Evolutionary conservation across 2,888 invertebrate species (phyloP), one percentile per base, ranked within the genome.

Genomic region (Drosophila melanosoma): DNA sequence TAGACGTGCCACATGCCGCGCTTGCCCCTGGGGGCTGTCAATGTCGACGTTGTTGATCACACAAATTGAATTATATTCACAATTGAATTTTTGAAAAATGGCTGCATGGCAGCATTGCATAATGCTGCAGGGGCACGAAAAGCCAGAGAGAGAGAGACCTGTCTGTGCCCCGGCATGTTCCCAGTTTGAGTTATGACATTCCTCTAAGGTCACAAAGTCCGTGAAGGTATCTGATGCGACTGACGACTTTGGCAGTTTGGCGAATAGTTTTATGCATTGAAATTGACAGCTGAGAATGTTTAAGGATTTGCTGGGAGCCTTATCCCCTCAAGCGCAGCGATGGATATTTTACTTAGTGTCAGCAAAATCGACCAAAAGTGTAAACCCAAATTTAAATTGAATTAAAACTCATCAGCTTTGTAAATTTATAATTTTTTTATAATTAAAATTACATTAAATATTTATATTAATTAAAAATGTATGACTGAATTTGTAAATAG

Each of bases 51-150:
- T 76, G 80, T 74, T 87, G 82, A 87, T 90, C 90, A 77, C 81
- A 84, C 74, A 90, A 87, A 87, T 90, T 87, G 89, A 90, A 87
- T 87, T 89, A 82, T 77, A 81, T 79, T 74, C 76, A 72, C 87
- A 90, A 87, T 90, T 87, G 90, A 89, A 90, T 90, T 89, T 86
- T 70, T 83, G 83, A 87, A 85, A 89, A 88, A 88, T 87, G 69
- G 81, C 69, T 76, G 72, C 75, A 66, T 67, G 57, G 60, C 70
- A 74, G 63, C 57, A 56, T 79, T 84, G 85, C 87, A 89, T 84
- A 74, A 69, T 72, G 76, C 73, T 67, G 42, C 6, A 4, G 38
- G 36, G 6, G 17, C 35, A 26, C 20, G 48, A 29, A 52, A 5
- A 29, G 5, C 29, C 29, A 29, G 38, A 38, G 29, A 59, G 57